Base-by-base conservation (phyloP, 2,888 invertebrate genomes). In the Cryptocephalus primarius region DNA sequence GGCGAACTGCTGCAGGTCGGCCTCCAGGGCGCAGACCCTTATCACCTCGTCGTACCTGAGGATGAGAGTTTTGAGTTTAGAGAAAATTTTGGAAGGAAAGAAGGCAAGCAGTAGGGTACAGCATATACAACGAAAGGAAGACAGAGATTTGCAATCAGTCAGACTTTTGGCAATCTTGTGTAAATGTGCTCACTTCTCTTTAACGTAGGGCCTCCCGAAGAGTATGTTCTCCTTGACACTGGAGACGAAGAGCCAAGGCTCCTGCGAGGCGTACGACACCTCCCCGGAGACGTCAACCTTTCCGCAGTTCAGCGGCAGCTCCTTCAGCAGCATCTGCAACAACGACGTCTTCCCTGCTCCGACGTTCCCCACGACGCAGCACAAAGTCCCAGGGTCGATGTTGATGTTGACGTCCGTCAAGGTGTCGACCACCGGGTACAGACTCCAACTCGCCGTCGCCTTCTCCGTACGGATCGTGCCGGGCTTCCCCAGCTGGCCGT, bases 211-310 rank as follows among this genome's bases (percentile, higher is more conserved):
- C 52, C 77, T 72, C 0, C 88, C 89, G 65, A 91, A 90, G 10
- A 88, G 70, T 49, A 92, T 85, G 64, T 92, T 92, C 57, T 88
- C 83, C 40, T 82, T 72, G 1, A 92, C 76, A 4, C 81, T 80
- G 1, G 80, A 80, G 1, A 79, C 76, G 57, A 84, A 84, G 2
- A 84, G 67, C 90, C 90, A 91, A 0, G 90, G 82, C 57, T 88
- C 85, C 70, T 89, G 88, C 43, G 85, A 79, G 2, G 85, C 83
- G 63, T 86, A 91, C 0, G 82, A 74, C 9, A 83, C 58, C 1
- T 66, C 69, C 8, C 88, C 88, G 1, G 74, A 74, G 10, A 85
- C 66, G 1, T 73, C 64, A 39, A 88, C 60, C 1, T 72, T 73
- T 0, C 90, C 89, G 12, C 71, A 66, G 1, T 70, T 67, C 8